Evolutionary conservation across 2,113 vertebrate species (phyloP).

Genomic region (Crotalus helleri): DNA sequence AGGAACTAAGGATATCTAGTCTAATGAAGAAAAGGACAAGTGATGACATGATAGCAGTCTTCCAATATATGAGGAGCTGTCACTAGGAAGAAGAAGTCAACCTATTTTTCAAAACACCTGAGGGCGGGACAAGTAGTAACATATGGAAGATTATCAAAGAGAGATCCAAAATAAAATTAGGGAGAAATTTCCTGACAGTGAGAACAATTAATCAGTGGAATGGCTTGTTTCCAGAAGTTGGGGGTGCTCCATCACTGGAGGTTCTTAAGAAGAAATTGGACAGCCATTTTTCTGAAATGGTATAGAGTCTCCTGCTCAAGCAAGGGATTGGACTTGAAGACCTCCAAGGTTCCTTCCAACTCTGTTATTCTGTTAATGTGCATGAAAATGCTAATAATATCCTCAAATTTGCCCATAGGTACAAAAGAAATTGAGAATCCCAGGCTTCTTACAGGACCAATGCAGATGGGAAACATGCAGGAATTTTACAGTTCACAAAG

Average conservation of each 20-base stretch:
- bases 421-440: background rate
- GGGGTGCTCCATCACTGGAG: no score
- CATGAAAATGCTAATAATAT: background rate
- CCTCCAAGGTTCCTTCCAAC: background rate
- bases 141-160: background rate
- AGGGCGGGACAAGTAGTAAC: background rate
- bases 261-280: no score
- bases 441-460: background rate
- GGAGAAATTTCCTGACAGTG: no score
- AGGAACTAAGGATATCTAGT: background rate
- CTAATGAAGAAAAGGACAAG: background rate
- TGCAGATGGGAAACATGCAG: background rate
- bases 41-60: background rate
- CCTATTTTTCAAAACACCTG: background rate
- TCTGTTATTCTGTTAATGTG: background rate
- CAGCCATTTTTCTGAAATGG: no score
- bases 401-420: background rate
- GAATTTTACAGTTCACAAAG: background rate
- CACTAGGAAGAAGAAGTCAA: background rate
- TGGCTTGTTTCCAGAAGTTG: no score
- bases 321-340: background rate
- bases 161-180: background rate
- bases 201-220: no score
- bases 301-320: background rate
- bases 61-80: background rate